These are phyloP conservation scores for Amphiura filiformis DNA, from an alignment of 35 echinoderm and acorn worm genomes.

Conservation along the genomic window DNA sequence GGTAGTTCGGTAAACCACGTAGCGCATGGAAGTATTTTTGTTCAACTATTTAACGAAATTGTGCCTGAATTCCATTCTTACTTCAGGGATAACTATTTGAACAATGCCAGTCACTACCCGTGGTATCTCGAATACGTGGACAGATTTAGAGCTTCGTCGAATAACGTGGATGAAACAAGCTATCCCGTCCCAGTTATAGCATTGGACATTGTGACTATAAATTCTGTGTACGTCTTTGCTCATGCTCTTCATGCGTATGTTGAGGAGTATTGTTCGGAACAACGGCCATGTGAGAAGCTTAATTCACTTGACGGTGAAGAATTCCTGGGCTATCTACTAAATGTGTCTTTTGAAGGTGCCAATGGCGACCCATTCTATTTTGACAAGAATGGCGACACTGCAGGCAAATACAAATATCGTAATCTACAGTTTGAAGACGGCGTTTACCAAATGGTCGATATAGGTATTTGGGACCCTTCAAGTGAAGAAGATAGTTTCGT, in stretches of 20 bases:
- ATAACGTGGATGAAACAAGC: neutral
- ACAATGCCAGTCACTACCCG: neutral
- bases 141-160: neutral
- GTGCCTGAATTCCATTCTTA: constrained; percentile 7
- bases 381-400: constrained; percentile 32
- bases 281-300: neutral
- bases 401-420: constrained; percentile 16
- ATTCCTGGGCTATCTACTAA: constrained; percentile 7
- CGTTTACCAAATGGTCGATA: neutral
- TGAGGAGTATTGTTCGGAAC: neutral
- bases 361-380: constrained; percentile 19
- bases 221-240: constrained; percentile 12
- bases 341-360: constrained; percentile 1
- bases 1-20: neutral
- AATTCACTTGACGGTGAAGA: constrained; percentile 2
- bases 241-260: neutral
- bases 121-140: neutral
- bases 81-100: neutral
- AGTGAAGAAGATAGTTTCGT: neutral
- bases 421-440: constrained; percentile 26
- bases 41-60: neutral
- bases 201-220: neutral
- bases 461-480: constrained; percentile 13
- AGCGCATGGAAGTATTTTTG: constrained; percentile 8
- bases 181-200: neutral